These are phyloP conservation scores for Ormyrus thymus DNA, from an alignment of 2,888 invertebrate genomes.

Conservation along the genomic window DNA sequence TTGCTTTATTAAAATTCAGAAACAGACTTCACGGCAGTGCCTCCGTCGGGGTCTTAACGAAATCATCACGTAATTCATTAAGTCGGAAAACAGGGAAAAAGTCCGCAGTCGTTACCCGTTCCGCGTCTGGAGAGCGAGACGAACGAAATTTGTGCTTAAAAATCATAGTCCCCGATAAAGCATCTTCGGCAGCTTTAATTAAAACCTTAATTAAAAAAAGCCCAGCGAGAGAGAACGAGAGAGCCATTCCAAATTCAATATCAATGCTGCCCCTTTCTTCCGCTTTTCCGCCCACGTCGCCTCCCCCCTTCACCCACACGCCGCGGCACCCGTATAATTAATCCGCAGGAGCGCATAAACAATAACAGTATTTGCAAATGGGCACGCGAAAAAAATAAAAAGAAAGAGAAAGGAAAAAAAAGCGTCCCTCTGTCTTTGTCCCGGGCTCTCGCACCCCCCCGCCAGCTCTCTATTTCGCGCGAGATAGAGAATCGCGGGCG, in stretches of 20 bases:
- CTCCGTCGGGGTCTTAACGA: no score
- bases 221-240: neutral
- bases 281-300: neutral
- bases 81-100: no score
- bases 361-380: constrained; percentile 44
- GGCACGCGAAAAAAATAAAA: no score
- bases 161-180: constrained; percentile 1
- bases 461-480: no score
- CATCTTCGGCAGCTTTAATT: constrained; percentile 33
- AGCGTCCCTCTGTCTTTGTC: no score
- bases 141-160: neutral
- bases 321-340: constrained; percentile 28
- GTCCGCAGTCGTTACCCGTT: no score
- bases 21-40: no score
- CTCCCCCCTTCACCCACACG: neutral
- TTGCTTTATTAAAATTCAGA: neutral
- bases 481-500: no score
- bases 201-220: constrained; percentile 45
- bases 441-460: no score
- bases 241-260: constrained; percentile 27
- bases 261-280: constrained; percentile 19
- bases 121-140: no score
- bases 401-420: no score
- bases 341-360: constrained; percentile 44
- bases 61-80: no score